Evolutionary conservation across 2,113 vertebrate genomes (phyloP).

Genomic region (Spea multiplicata): DNA sequence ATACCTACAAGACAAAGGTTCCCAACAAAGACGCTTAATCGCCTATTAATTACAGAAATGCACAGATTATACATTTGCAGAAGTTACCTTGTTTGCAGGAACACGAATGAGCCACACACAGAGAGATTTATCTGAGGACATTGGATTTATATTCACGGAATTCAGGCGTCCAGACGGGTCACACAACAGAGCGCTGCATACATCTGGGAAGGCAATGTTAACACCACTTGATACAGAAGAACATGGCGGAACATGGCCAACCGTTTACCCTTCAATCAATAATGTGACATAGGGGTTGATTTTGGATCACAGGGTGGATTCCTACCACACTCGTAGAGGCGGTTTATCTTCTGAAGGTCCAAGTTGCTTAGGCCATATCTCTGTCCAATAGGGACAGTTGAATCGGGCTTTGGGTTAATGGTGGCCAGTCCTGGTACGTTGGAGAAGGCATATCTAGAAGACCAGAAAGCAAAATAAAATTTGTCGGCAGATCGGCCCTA

Average conservation of each 20-base stretch:
- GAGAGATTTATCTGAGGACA: slow-evolving; percentile 51
- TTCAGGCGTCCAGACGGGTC: slow-evolving; percentile 49
- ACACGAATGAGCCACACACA: slow-evolving; percentile 60
- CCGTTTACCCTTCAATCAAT: no score
- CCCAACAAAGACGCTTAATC: neutral
- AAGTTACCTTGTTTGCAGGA: slow-evolving; percentile 51
- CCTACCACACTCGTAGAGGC: slow-evolving; percentile 66
- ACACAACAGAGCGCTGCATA: slow-evolving; percentile 54
- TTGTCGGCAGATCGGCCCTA: no score
- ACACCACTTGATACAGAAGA: no score
- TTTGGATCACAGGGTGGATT: neutral
- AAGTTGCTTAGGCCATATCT: slow-evolving; percentile 61
- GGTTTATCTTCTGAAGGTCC: slow-evolving; percentile 65
- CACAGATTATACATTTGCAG: neutral
- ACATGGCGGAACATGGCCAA: no score
- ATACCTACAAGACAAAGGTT: slow-evolving; percentile 48
- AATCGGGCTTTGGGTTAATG: slow-evolving; percentile 61
- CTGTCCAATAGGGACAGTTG: slow-evolving; percentile 62
- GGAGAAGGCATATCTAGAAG: slow-evolving; percentile 60
- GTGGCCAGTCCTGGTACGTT: slow-evolving; percentile 54
- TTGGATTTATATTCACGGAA: slow-evolving; percentile 47
- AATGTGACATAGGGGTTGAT: no score
- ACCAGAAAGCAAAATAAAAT: no score
- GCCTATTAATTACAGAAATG: no score
- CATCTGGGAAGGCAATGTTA: slow-evolving; percentile 40